Evolutionary conservation across 1,140 invertebrate species (phyloP), one percentile per base, ranked within the genome.

Genomic region (Theocolax elegans): DNA sequence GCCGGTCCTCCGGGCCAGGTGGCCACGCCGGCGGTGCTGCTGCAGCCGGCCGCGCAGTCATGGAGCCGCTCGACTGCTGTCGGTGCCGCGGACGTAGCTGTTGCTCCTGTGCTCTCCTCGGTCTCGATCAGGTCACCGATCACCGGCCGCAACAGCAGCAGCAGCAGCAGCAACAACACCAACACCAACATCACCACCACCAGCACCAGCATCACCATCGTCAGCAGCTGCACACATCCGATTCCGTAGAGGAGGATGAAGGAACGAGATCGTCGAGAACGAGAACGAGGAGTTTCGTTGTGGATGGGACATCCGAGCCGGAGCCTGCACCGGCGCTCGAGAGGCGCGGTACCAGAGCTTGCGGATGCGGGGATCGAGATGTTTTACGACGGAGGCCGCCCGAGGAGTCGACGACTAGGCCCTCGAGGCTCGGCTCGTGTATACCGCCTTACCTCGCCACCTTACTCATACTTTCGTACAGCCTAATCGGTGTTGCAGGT

Each of bases 401-500:
- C 10, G 56, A 67, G 31, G 67, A 56, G 44, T 40, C 74, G 74
- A 8, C 46, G 21, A 15, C 48, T n/a, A 15, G 15, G 46, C 21
- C 21, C 35, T 44, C 38, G 46, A 10, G n/a, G 29, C 29, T 9
- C 53, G 53, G 13, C 25, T 13, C 51, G 15, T 10, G 4, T 17
- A 12, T 83, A 72, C 81, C 82, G 46, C 77, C 81, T 17, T 83
- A 82, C 75, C 69, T 85, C 59, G 80, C 84, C 42, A 85, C 83
- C 21, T 58, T 85, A 63, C 76, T 85, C 60, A 74, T 85, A 62
- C 69, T 85, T 25, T 81, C 78, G 48, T 85, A 82, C 72, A 81
- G 82, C 19, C 75, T 84, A 38, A 76, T 82, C 76, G 81, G 83
- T 67, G 81, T 84, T 56, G 77, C 83, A 84, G 83, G 83, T 85